These are phyloP conservation scores for Rhagonycha fulva DNA, from an alignment of 2,888 invertebrate species.

Conservation along the genomic window DNA sequence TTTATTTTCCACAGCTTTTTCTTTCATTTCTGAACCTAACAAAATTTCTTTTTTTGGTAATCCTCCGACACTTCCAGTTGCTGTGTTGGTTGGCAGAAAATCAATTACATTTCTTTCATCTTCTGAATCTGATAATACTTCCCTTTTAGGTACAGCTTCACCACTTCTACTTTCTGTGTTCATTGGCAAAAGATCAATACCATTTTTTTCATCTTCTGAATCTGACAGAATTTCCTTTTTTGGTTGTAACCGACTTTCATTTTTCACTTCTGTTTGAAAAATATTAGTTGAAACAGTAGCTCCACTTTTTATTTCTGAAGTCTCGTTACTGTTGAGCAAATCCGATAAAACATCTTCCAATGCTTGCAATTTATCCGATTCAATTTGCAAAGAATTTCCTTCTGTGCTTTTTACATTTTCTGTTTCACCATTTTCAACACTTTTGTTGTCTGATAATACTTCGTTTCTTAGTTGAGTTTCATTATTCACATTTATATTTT, in stretches of 20 bases:
- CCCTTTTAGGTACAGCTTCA: neutral
- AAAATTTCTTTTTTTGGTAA: neutral
- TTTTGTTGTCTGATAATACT: neutral
- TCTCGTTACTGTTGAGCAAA: neutral
- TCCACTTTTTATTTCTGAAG: neutral
- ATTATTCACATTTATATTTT: slow-evolving; percentile 2
- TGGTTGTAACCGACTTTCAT: neutral
- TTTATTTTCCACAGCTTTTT: neutral
- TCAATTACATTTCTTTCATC: neutral
- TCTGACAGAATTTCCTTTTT: neutral
- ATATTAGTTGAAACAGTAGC: neutral
- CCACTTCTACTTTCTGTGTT: neutral
- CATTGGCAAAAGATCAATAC: neutral
- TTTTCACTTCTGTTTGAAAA: neutral
- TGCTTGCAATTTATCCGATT: neutral
- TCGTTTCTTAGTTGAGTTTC: neutral
- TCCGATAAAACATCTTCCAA: neutral
- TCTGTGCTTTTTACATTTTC: neutral
- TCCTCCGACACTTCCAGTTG: neutral
- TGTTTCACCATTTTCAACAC: neutral
- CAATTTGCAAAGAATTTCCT: neutral
- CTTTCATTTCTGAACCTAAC: neutral
- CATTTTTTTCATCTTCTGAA: neutral
- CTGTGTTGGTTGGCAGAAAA: neutral
- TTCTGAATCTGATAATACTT: neutral